phyloP scores from a whole-genome alignment of 1,140 invertebrate species.

The Idris sp. region DNA sequence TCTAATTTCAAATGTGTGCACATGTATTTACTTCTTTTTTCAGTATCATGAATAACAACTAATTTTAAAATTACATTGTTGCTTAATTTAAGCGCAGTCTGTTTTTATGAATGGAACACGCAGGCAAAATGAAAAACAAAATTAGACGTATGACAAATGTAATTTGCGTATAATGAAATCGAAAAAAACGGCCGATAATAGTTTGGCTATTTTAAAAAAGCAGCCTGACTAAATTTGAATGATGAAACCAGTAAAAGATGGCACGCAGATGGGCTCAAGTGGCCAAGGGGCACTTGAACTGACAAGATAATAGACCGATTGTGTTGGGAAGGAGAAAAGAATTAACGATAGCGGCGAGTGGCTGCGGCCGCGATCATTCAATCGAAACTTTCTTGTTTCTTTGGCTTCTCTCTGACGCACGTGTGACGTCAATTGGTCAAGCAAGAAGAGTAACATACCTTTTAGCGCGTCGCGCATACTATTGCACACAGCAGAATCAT shows the following conservation, averaged over 20 bases:
- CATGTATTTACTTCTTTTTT: too few relatives aligned
- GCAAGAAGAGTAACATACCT: slow-evolving; percentile 72
- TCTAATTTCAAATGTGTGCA: slow-evolving; percentile 34
- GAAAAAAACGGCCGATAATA: too few relatives aligned
- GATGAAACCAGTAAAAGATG: slow-evolving; percentile 59
- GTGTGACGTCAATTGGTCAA: slow-evolving; percentile 75
- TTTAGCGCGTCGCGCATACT: slow-evolving; percentile 59
- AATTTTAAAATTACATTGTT: too few relatives aligned
- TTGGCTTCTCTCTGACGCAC: slow-evolving; percentile 73
- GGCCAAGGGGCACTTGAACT: slow-evolving; percentile 71
- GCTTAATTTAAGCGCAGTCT: too few relatives aligned
- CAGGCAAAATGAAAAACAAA: too few relatives aligned
- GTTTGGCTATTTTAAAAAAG: slow-evolving; percentile 26
- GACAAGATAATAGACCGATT: slow-evolving; percentile 75
- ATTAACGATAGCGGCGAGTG: slow-evolving; percentile 64
- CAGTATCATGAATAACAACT: too few relatives aligned
- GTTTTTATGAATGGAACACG: too few relatives aligned
- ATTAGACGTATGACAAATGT: too few relatives aligned
- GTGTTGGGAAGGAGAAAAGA: slow-evolving; percentile 70
- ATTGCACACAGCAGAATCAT: slow-evolving; percentile 41
- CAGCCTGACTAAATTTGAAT: slow-evolving; percentile 43
- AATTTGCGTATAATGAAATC: too few relatives aligned
- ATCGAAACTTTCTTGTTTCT: slow-evolving; percentile 77
- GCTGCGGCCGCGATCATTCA: slow-evolving; percentile 72
- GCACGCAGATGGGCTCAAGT: slow-evolving; percentile 70